Percentiles rank a stretch among this genome's conserved stretches.
phyloP scores from a whole-genome alignment of 1,140 invertebrate species.

The Cydia pomonella region DNA sequence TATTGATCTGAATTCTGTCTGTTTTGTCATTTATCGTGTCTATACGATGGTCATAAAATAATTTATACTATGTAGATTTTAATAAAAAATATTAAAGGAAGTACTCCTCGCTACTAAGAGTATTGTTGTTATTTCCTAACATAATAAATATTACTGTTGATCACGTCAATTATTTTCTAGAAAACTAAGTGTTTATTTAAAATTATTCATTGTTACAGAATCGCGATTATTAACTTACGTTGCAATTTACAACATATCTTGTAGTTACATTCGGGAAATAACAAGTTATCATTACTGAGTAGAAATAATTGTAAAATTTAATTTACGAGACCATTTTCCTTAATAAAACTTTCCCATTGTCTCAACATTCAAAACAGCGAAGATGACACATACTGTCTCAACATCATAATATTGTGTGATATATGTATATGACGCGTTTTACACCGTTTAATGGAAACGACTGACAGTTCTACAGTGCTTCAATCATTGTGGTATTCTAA shows the following conservation, averaged over 20 bases:
- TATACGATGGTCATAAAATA: too few species aligned
- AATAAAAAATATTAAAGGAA: too few species aligned
- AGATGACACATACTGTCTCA: neutral
- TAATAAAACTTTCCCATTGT: neutral
- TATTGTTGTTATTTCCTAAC: neutral
- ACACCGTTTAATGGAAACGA: too few species aligned
- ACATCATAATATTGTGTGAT: neutral
- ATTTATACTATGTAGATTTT: too few species aligned
- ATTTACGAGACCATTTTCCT: neutral
- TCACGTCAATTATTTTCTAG: neutral
- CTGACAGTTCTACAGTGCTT: too few species aligned
- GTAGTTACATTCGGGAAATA: neutral
- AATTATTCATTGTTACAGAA: neutral
- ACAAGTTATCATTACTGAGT: constrained; percentile 4
- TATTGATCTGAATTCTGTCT: too few species aligned
- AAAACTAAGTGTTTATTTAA: neutral
- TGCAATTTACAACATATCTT: neutral
- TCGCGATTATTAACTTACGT: neutral
- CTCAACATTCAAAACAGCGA: neutral
- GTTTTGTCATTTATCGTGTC: too few species aligned
- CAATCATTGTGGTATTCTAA: too few species aligned
- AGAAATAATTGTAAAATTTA: neutral
- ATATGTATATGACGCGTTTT: too few species aligned
- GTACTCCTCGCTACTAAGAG: too few species aligned
- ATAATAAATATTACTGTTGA: neutral